These are phyloP conservation scores for Cerceris rybyensis DNA, from an alignment of 2,888 invertebrate genomes.

Conservation along the genomic window DNA sequence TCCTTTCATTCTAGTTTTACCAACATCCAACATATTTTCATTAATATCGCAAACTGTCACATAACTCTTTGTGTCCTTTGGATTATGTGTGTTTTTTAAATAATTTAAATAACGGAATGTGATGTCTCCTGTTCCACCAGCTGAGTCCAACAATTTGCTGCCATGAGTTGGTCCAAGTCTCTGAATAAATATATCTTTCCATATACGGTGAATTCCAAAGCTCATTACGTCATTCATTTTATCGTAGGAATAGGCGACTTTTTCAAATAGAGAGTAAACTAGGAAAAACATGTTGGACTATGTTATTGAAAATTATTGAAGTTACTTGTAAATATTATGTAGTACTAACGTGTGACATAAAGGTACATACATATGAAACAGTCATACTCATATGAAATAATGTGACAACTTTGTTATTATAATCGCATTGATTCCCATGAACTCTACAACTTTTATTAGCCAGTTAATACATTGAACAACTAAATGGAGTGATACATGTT, in stretches of 20 bases:
- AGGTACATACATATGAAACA: too few species aligned
- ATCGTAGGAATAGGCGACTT: slow-evolving; percentile 97
- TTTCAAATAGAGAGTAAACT: slow-evolving; percentile 97
- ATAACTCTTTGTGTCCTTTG: slow-evolving; percentile 82
- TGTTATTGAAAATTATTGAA: slow-evolving; percentile 3
- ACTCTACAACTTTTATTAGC: too few species aligned
- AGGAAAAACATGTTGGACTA: slow-evolving; percentile 68
- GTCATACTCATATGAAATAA: too few species aligned
- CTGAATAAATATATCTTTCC: slow-evolving; percentile 97
- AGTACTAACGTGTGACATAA: too few species aligned
- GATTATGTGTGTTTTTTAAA: slow-evolving; percentile 82
- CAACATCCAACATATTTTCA: slow-evolving; percentile 96
- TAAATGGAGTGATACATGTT: too few species aligned
- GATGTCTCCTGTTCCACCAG: slow-evolving; percentile 99
- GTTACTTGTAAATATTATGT: too few species aligned
- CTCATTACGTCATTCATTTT: slow-evolving; percentile 99
- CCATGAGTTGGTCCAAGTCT: slow-evolving; percentile 89
- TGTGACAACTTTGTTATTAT: too few species aligned
- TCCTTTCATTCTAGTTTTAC: slow-evolving; percentile 88
- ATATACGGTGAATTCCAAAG: slow-evolving; percentile 94
- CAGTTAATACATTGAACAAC: too few species aligned
- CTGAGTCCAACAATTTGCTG: slow-evolving; percentile 94
- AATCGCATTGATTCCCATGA: too few species aligned
- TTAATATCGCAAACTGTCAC: slow-evolving; percentile 96
- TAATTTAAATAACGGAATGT: slow-evolving; percentile 93